Base-by-base conservation (phyloP, 2,888 invertebrate genomes). In the Euplexia lucipara region DNA sequence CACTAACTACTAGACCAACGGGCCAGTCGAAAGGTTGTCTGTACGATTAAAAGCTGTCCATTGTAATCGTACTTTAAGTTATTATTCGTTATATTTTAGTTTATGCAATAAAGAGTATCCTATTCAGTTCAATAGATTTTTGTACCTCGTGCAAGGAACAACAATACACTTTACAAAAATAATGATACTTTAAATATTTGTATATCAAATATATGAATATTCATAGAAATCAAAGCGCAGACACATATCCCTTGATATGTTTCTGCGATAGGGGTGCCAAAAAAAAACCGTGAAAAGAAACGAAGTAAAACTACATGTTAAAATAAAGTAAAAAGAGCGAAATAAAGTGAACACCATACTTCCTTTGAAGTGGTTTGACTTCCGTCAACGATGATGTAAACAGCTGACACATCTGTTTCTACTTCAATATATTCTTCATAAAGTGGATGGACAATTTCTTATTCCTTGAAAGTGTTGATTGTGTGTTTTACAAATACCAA, bases 341-440 rank as follows among this genome's bases (percentile, higher is more conserved):
- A 42, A 20, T 32, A 10, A 56, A 41, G 44, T 60, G 53, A 30
- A 48, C 14, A 44, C 7, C 20, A 9, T 18, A 20, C 30, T 51
- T 48, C 35, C 44, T 45, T 30, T 45, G 16, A 71, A 72, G 72
- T 76, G 64, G 52, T 32, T 39, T 62, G 30, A 76, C 52, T 70
- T 70, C 57, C 77, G 42, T 30, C 63, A 32, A 44, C 16, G n/a
- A 66, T 66, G 53, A 42, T 32, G 30, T 22, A 12, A 41, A 34
- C 56, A 42, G 41, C 63, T 56, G 42, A 62, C 54, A 57, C 77
- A 72, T 76, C 72, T 72, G 77, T 57, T 62, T 62, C 42, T 48
- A 52, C 63, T 72, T 56, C 34, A 75, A n/a, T 6, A 32, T 16
- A 5, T 32, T 49, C 18, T 68, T 49, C 14, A 3, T 32, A 45